These are phyloP conservation scores for Phenganax stokvisi DNA, from an alignment of 92 coral and sea anemone genomes.

Conservation along the genomic window DNA sequence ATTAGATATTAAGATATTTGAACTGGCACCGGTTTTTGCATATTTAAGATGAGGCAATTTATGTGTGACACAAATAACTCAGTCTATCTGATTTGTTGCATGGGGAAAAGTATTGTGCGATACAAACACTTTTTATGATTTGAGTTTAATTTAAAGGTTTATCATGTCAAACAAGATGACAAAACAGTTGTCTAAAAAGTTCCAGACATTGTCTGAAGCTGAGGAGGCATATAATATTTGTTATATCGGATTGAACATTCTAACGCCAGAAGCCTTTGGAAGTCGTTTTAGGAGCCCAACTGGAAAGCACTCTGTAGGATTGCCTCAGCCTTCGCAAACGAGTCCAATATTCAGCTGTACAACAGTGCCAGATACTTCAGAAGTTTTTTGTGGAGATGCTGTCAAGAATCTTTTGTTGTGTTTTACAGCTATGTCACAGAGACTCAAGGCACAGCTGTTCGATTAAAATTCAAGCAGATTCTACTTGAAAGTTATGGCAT, in stretches of 20 bases:
- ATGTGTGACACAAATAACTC: too few species aligned
- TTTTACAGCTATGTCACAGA: neutral
- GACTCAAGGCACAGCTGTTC: neutral
- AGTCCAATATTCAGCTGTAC: constrained; percentile 21
- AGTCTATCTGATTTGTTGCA: too few species aligned
- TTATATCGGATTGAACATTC: neutral
- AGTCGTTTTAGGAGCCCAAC: too few species aligned
- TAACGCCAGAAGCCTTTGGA: neutral
- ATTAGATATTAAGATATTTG: too few species aligned
- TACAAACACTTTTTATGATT: neutral
- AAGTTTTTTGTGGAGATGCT: neutral
- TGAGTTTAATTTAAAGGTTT: constrained; percentile 1
- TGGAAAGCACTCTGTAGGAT: neutral
- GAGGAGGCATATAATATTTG: neutral
- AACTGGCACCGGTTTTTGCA: too few species aligned
- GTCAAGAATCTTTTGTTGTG: neutral
- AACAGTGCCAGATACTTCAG: neutral
- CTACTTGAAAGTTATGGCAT: constrained; percentile 8
- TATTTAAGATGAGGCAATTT: too few species aligned
- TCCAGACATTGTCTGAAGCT: neutral
- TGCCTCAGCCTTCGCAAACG: neutral
- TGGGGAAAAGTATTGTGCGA: too few species aligned
- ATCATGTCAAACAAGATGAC: constrained; percentile 9
- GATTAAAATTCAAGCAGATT: neutral
- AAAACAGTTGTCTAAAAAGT: constrained; percentile 17